Evolutionary conservation across 1,140 invertebrate genomes (phyloP), one percentile per base, ranked within the genome.

Genomic region (Geopemphigus sp.): DNA sequence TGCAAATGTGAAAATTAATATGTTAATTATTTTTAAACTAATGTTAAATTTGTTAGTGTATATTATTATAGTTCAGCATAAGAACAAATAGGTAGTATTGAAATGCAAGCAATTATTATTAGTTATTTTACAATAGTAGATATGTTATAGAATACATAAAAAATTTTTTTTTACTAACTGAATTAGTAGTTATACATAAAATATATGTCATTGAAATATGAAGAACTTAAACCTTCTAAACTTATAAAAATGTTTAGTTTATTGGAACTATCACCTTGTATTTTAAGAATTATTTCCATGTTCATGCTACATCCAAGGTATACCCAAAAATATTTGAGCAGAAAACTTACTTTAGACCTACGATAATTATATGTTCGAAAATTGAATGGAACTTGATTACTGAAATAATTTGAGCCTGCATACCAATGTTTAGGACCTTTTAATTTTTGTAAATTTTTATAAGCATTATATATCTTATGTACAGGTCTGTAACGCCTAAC

Each of bases 351-450:
- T 81, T 61, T 70, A 61, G 22, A 59, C 63, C 64, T 73, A 81
- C 68, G 66, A 81, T 81, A 54, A 81, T 26, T 45, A 81, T 81
- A 32, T 74, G 74, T 61, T 78, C 74, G 74, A 32, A 70, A 70
- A 81, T 68, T 81, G 66, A 56, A 73, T 50, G 45, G 45, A n/a
- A 39, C 56, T 68, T 81, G 64, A 6, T 72, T 81, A 81, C 39
- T 57, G 57, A 81, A 81, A 66, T 80, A 64, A 80, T 80, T 80
- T 54, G 54, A 61, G 12, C 24, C 32, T 39, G 57, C 50, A 47
- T 61, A 63, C 76, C 57, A 61, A 29, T 63, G 73, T 78, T 50
- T 61, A 66, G 57, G 72, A 53, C 39, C 19, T 80, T 53, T 81
- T 63, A 78, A 80, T 78, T 64, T 64, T 12, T 61, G 22, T 61